phyloP scores from a whole-genome alignment of 2,888 invertebrate species.

The Steinernema carpocapsae region DNA sequence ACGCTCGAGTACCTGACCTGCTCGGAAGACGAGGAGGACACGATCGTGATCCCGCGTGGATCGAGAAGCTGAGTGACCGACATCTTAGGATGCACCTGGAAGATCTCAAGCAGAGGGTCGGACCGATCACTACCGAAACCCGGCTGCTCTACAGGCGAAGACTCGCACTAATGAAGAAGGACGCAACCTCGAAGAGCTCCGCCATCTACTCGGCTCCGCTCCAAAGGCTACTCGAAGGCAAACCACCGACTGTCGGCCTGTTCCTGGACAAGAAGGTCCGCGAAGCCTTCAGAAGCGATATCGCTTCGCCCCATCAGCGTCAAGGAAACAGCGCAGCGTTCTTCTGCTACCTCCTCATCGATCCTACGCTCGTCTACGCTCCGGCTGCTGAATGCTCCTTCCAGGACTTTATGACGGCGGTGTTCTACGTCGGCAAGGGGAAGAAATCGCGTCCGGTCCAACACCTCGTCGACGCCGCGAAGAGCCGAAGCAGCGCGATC shows the following conservation, averaged over 20 bases:
- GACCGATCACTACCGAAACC: conserved; percentile 18
- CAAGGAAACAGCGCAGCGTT: conserved; percentile 44
- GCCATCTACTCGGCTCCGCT: not conserved
- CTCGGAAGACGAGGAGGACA: conserved; percentile 10
- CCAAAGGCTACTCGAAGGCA: not conserved
- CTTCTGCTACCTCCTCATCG: conserved; percentile 63
- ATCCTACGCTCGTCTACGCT: conserved; percentile 48
- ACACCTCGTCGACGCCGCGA: conserved; percentile 87
- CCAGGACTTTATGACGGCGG: conserved; percentile 80
- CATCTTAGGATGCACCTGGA: conserved; percentile 9
- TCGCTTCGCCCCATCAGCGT: conserved; percentile 20
- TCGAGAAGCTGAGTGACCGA: not conserved
- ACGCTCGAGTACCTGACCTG: conserved; percentile 15
- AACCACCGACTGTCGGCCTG: conserved; percentile 23
- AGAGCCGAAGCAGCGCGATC: conserved; percentile 55
- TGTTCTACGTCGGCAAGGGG: conserved; percentile 96
- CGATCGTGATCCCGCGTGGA: conserved; percentile 6
- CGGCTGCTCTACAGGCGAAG: conserved; percentile 15
- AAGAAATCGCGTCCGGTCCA: conserved; percentile 85
- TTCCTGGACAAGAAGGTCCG: conserved; percentile 28
- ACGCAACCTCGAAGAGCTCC: not conserved
- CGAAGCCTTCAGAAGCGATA: conserved; percentile 37
- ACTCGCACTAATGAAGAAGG: conserved; percentile 15
- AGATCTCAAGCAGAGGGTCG: conserved; percentile 7
- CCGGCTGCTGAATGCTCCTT: conserved; percentile 72